These are phyloP conservation scores for Notoglanidium macrostoma DNA, from an alignment of 2,797 vertebrate genomes.

Conservation along the genomic window DNA sequence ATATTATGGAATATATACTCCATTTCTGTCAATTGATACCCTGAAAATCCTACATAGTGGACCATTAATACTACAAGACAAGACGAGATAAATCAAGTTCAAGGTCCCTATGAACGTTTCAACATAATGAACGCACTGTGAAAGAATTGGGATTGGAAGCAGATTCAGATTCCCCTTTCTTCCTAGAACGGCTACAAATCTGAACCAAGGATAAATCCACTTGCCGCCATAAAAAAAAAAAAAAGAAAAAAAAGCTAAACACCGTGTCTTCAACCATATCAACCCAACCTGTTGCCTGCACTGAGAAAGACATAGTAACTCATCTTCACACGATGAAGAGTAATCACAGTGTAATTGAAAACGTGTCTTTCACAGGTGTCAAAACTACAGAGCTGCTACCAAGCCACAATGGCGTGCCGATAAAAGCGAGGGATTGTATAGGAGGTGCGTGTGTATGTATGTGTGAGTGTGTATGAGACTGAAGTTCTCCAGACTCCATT, in stretches of 20 bases:
- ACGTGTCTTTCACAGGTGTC: conserved; percentile 49
- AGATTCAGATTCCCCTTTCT: not conserved
- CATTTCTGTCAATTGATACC: no score
- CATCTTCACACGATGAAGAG: conserved; percentile 5
- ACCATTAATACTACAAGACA: not conserved
- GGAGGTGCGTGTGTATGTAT: conserved; percentile 65
- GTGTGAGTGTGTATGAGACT: conserved; percentile 67
- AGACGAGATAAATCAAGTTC: not conserved
- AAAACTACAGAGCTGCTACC: conserved; percentile 35
- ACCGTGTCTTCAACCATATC: conserved; percentile 9
- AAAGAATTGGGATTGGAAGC: not conserved
- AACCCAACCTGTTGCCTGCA: conserved; percentile 5
- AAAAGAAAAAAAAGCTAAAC: not conserved
- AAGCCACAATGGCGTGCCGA: conserved; percentile 67
- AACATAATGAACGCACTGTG: not conserved
- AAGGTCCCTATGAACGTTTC: not conserved
- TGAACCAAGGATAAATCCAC: not conserved
- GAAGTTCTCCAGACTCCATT: conserved; percentile 80
- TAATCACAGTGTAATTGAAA: conserved; percentile 49
- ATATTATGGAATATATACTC: no score
- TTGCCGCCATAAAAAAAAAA: not conserved
- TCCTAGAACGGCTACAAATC: not conserved
- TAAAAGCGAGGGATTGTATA: conserved; percentile 76
- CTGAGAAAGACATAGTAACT: conserved; percentile 21
- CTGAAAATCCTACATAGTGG: no score